Evolutionary conservation across 2,797 vertebrate species (phyloP), one percentile per base, ranked within the genome.

Genomic region (Oryzias dopingdopingensis): DNA sequence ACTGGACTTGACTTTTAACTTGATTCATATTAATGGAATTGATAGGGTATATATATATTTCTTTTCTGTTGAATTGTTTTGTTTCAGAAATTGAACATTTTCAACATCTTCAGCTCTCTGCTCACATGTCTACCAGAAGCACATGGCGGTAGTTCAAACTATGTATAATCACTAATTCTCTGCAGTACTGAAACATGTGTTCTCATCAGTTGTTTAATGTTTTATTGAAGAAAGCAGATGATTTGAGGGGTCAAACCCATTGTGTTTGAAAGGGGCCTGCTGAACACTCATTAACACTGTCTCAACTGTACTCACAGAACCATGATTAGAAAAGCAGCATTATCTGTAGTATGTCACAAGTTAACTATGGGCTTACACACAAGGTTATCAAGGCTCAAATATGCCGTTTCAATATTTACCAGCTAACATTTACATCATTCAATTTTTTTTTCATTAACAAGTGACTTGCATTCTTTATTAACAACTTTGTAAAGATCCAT

Each of bases 391-490:
- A 37, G 32, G 32, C 32, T 4, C 42, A 22, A 42, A 53, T 14
- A 20, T 8, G 14, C 51, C 6, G 45, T 5, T 14, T 26, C 13
- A 12, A 49, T 74, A 63, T 79, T 61, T 52, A 61, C 60, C 45
- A 50, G 59, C 46, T 51, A 49, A 44, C 8, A 56, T 65, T 64
- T 32, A 61, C 56, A 56, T 52, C 17, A 67, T 56, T 59, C 32
- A 0, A 50, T 17, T 42, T 3, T 54, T 55, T 45, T 53, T 42
- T 45, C 45, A 45, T 55, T 56, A 46, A 65, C 55, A 67, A 56
- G 66, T 52, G 65, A 71, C 64, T 53, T 81, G 64, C 71, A 62
- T 75, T 73, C 64, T 79, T 67, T 84, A 79, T 66, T 66, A 50
- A 68, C 53, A 26, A 69, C 49, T 40, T 74, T 64, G 57, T 65